Conservation (phyloP, 2,797 vertebrate species). For the Sebastes vulpes region DNA sequence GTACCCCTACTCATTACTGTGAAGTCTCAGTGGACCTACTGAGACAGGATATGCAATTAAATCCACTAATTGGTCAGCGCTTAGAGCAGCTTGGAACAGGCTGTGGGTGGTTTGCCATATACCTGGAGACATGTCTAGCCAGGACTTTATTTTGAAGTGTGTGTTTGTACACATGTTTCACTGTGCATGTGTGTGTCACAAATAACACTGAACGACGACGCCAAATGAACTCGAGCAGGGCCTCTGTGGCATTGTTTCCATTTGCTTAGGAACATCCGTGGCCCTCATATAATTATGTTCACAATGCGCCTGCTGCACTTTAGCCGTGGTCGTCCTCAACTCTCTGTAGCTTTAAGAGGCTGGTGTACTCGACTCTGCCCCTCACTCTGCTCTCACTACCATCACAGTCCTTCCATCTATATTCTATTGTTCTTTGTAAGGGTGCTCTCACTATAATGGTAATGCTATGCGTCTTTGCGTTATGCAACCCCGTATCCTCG, state of each 20-base stretch:
- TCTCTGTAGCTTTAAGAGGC: slow-evolving; percentile 30
- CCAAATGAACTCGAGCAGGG: slow-evolving; percentile 15
- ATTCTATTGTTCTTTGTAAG: slow-evolving; percentile 35
- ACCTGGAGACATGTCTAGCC: slow-evolving; percentile 30
- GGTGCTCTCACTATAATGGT: slow-evolving; percentile 23
- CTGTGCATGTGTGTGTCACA: background rate
- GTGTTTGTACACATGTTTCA: background rate
- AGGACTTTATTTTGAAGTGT: background rate
- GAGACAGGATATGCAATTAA: slow-evolving; percentile 70
- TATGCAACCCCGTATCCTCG: slow-evolving; percentile 29
- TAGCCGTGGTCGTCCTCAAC: slow-evolving; percentile 13
- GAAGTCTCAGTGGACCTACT: slow-evolving; percentile 39
- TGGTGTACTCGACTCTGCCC: background rate
- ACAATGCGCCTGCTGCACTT: slow-evolving; percentile 46
- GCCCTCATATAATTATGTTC: slow-evolving; percentile 38
- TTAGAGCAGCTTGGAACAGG: slow-evolving; percentile 41
- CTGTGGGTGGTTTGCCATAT: slow-evolving; percentile 50
- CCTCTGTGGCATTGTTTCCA: background rate
- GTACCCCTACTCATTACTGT: slow-evolving; percentile 53
- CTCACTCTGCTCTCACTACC: background rate
- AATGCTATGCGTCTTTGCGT: background rate
- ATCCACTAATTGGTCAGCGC: slow-evolving; percentile 73
- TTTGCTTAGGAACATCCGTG: slow-evolving; percentile 59
- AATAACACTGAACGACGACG: background rate
- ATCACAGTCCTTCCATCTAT: slow-evolving; percentile 26